Conservation (phyloP, 2,113 vertebrate genomes). For the Tragelaphus strepsiceros region DNA sequence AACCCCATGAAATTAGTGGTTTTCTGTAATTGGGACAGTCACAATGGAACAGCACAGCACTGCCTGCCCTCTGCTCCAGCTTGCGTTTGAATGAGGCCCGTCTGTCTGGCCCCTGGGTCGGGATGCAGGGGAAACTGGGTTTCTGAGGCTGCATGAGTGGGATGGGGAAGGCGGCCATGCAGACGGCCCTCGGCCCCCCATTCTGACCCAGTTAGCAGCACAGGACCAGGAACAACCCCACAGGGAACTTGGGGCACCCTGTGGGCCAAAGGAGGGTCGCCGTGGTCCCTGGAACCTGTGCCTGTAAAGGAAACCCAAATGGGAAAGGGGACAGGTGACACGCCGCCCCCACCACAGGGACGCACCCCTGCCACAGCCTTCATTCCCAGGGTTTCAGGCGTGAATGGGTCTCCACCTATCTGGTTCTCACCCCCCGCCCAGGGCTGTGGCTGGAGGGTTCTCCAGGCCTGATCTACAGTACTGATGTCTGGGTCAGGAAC, state of each 20-base stretch:
- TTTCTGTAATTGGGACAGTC: constrained; percentile 22
- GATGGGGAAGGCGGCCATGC: background rate
- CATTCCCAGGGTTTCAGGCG: background rate
- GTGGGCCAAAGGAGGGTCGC: fast-evolving
- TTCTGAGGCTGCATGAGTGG: background rate
- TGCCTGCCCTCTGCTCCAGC: background rate
- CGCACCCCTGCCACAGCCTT: fast-evolving
- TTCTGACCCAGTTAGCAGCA: constrained; percentile 36
- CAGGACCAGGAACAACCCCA: background rate
- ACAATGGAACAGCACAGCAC: background rate
- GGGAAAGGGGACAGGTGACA: background rate
- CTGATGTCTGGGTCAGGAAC: background rate
- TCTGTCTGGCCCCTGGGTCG: background rate
- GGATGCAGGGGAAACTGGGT: background rate
- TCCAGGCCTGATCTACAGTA: background rate
- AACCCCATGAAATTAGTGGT: background rate
- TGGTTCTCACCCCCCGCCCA: fast-evolving
- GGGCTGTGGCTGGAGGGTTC: background rate
- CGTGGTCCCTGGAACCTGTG: background rate
- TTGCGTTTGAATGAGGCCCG: background rate
- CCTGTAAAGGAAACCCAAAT: background rate
- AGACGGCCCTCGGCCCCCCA: background rate
- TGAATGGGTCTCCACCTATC: background rate
- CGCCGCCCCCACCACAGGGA: background rate
- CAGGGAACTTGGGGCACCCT: background rate